Base-by-base conservation (phyloP, 2,113 vertebrate species). In the Hucho hucho region DNA sequence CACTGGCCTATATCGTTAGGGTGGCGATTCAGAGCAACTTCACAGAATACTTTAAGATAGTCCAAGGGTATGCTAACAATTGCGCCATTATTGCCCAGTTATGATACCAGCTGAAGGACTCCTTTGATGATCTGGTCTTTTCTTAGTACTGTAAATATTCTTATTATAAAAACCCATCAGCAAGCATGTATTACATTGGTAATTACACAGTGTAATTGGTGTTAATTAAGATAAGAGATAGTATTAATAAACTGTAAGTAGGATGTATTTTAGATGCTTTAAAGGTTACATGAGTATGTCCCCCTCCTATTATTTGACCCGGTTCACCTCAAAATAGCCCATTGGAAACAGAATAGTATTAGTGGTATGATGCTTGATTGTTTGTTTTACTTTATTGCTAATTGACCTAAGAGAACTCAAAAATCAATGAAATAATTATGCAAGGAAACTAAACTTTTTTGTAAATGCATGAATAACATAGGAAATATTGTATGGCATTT, bases 241-340 rank as follows among this genome's bases (percentile, higher is more conserved):
- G 71, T 80, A 79, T 80, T 73, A 82, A 84, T 84, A 82, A 74
- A 72, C 74, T 56, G 53, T 26, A 72, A 76, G 82, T 82, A 76
- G 74, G 59, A 59, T 71, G 75, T 72, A 69, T 83, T 78, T 78
- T 70, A 18, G 75, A 75, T 71, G 70, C 72, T 72, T 5, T 25
- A 28, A 65, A 72, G 65, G 65, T 75, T 47, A 75, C 75, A 61
- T 37, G 37, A 66, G 74, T 70, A 63, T 58, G 37, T 58, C 63
- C 16, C 22, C 66, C 69, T 58, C 66, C 43, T 1, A 25, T 68
- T 61, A 58, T 65, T 69, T 69, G 37, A 12, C 9, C 9, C 9
- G 37, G 37, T 43, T 11, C 9, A 43, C 9, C 37, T 43, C 7
- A 43, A 43, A 43, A 43, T 43, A 11, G 7, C 37, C 37, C 9